Conservation (phyloP, 2,888 invertebrate species). For the Lamellibrachia satsuma region DNA sequence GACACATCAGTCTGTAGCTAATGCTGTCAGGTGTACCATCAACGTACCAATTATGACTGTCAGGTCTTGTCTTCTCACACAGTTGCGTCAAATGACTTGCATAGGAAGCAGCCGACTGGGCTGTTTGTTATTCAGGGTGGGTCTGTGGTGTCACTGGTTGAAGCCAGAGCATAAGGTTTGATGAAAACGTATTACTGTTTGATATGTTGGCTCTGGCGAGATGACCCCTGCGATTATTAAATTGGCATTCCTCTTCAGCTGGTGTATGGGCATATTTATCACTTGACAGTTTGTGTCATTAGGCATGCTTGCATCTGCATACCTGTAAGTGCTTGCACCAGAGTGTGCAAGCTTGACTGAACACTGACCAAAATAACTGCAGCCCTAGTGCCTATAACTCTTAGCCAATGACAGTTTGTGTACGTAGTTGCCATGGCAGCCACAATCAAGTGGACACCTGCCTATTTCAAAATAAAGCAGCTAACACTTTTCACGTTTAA, state of each 20-base stretch:
- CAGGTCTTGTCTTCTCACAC: background rate
- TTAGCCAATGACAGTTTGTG: background rate
- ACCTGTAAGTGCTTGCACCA: background rate
- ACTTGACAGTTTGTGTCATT: conserved; percentile 5
- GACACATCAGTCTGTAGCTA: background rate
- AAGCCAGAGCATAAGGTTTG: background rate
- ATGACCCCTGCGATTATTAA: background rate
- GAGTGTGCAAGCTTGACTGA: background rate
- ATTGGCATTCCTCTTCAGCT: background rate
- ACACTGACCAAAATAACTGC: background rate
- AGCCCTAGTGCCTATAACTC: background rate
- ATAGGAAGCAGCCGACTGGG: background rate
- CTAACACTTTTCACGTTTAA: conserved; percentile 13
- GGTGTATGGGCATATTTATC: background rate
- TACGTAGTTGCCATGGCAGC: background rate
- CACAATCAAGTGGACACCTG: conserved; percentile 10
- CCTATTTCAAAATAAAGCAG: background rate
- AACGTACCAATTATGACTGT: background rate
- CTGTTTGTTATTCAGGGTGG: background rate
- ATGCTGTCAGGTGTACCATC: background rate
- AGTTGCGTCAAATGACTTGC: background rate
- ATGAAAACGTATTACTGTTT: background rate
- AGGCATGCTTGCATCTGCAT: conserved; percentile 11
- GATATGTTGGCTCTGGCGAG: background rate
- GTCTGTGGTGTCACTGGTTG: background rate